phyloP scores from a whole-genome alignment of 2,797 vertebrate genomes.

The Iguana delicatissima region DNA sequence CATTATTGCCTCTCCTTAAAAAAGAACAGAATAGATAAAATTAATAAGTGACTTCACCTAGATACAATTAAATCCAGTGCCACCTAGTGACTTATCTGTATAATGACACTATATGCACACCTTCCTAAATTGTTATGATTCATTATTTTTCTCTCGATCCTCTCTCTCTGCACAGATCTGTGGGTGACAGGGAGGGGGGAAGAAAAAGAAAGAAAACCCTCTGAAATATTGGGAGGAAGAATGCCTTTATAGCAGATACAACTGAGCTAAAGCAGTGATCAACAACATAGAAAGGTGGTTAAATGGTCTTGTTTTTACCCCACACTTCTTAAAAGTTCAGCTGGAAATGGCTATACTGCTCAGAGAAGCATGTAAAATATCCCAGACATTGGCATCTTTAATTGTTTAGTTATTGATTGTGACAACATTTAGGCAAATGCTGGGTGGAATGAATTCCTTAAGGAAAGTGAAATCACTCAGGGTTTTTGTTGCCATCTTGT shows the following conservation, averaged over 20 bases:
- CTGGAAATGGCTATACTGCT: conserved; percentile 33
- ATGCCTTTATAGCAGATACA: conserved; percentile 33
- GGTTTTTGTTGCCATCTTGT: conserved; percentile 24
- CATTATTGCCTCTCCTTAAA: not conserved
- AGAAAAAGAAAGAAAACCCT: not conserved
- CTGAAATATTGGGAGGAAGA: conserved; percentile 7
- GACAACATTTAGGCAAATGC: conserved; percentile 64
- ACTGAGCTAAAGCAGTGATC: conserved; percentile 34
- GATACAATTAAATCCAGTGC: not conserved
- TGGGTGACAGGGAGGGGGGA: conserved; percentile 1
- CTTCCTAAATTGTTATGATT: not conserved
- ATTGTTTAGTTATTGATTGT: conserved; percentile 70
- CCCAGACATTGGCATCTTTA: conserved; percentile 51
- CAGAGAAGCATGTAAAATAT: conserved; percentile 47
- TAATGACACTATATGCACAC: not conserved
- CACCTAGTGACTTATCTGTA: not conserved
- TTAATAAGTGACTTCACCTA: not conserved
- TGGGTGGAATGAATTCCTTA: conserved; percentile 49
- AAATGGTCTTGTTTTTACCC: conserved; percentile 7
- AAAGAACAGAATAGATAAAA: no score
- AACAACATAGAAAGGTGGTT: conserved; percentile 29
- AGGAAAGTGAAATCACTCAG: conserved; percentile 30
- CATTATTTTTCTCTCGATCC: conserved; percentile 4
- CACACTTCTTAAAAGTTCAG: conserved; percentile 29
- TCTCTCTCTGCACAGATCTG: not conserved